These are phyloP conservation scores for Xiphophorus hellerii DNA, from an alignment of 2,113 vertebrate genomes.

Conservation along the genomic window DNA sequence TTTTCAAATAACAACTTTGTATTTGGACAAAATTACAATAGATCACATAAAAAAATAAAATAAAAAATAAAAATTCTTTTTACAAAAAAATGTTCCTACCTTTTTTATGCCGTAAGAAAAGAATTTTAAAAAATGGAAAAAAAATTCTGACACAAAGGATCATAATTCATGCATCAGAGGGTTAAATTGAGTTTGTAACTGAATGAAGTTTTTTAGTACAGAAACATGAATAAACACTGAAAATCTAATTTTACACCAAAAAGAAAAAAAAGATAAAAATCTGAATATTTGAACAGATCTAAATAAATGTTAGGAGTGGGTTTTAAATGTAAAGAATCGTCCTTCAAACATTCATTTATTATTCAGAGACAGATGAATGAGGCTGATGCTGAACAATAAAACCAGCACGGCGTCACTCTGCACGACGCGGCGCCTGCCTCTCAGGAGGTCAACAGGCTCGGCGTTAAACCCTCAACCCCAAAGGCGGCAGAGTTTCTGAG, in stretches of 20 bases:
- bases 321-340: neutral
- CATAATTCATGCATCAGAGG: too few species aligned
- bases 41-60: too few species aligned
- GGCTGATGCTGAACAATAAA: neutral
- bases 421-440: neutral
- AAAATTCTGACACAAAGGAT: too few species aligned
- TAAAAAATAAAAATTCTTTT: too few species aligned
- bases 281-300: neutral
- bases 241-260: neutral
- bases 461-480: neutral
- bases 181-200: neutral
- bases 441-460: constrained; percentile 11
- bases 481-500: neutral
- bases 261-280: neutral
- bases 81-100: too few species aligned
- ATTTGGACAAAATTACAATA: too few species aligned
- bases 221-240: neutral
- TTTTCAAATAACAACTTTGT: too few species aligned
- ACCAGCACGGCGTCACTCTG: neutral
- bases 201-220: neutral
- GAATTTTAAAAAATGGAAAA: too few species aligned
- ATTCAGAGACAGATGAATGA: neutral
- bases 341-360: neutral
- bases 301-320: neutral
- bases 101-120: too few species aligned